Percentiles rank a stretch among this genome's conserved stretches.
Conservation (phyloP, 2,888 invertebrate genomes). For the Drosophila buzzatii region DNA sequence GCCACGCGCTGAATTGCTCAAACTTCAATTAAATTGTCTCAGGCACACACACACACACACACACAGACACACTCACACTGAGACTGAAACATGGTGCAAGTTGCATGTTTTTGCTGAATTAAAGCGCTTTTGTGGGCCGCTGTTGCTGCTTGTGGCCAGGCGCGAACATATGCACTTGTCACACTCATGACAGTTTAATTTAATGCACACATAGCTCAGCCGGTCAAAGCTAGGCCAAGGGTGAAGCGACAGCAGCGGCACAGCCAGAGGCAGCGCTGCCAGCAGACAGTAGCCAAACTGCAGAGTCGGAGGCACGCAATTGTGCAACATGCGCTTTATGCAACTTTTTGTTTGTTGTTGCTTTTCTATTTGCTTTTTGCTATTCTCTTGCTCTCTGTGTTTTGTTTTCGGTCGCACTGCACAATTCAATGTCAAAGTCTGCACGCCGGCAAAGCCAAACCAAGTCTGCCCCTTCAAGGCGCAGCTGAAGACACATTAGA, state of each 20-base stretch:
- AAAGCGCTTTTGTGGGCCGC: conserved; percentile 56
- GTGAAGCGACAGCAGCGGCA: not conserved
- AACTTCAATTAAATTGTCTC: conserved; percentile 72
- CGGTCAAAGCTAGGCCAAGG: conserved; percentile 21
- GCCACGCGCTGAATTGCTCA: conserved; percentile 61
- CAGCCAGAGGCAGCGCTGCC: not conserved
- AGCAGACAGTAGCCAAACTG: conserved; percentile 22
- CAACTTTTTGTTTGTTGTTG: conserved; percentile 33
- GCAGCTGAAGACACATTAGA: conserved; percentile 4
- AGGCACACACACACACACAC: conserved; percentile 26
- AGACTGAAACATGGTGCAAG: conserved; percentile 31
- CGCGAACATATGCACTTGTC: conserved; percentile 81
- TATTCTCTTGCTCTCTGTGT: conserved; percentile 25
- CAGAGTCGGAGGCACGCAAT: conserved; percentile 66
- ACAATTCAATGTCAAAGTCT: conserved; percentile 78
- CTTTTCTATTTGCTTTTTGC: conserved; percentile 9
- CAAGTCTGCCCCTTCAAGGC: conserved; percentile 4
- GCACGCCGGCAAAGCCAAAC: conserved; percentile 27
- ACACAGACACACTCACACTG: conserved; percentile 16
- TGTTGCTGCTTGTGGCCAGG: conserved; percentile 54
- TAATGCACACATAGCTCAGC: conserved; percentile 80
- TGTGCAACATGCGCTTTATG: conserved; percentile 78
- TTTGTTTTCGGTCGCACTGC: conserved; percentile 36
- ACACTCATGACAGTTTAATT: conserved; percentile 81
- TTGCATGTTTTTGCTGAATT: conserved; percentile 79